A percentile compares a stretch with the other conserved stretches of the same genome.
phyloP scores from a whole-genome alignment of 2,113 vertebrate genomes.

The Zosterops lateralis region DNA sequence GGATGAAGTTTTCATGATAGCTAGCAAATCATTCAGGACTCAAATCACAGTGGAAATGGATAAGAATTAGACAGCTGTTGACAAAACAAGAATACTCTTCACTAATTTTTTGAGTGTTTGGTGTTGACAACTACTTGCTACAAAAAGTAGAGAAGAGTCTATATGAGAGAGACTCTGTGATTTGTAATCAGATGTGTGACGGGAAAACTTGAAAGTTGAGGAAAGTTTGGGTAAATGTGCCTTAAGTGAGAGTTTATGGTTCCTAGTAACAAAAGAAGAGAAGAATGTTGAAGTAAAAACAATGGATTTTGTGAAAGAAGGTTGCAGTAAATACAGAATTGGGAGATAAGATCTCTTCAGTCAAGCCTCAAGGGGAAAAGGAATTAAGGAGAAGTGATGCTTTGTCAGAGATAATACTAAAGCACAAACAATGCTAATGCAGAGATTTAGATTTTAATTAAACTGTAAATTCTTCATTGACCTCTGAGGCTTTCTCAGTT shows the following conservation, averaged over 20 bases:
- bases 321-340: slow-evolving; percentile 13
- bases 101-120: not conserved
- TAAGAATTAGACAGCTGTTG: not conserved
- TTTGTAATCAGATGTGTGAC: not conserved
- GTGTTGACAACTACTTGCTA: not conserved
- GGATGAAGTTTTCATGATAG: not conserved
- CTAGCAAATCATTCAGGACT: not conserved
- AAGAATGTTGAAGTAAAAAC: slow-evolving; percentile 20
- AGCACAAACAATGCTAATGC: slow-evolving; percentile 39
- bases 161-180: not conserved
- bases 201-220: not conserved
- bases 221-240: not conserved
- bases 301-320: slow-evolving; percentile 18
- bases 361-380: slow-evolving; percentile 30
- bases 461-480: slow-evolving; percentile 43
- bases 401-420: slow-evolving; percentile 50
- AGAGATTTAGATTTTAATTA: slow-evolving; percentile 41
- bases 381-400: slow-evolving; percentile 38
- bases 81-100: not conserved
- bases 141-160: not conserved
- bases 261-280: not conserved
- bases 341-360: slow-evolving; percentile 47
- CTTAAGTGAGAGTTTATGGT: slow-evolving; percentile 20
- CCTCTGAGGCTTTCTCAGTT: not conserved
- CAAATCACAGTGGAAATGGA: not conserved